Conservation (phyloP, 2,113 vertebrate genomes). For the Balaenoptera acutorostrata region DNA sequence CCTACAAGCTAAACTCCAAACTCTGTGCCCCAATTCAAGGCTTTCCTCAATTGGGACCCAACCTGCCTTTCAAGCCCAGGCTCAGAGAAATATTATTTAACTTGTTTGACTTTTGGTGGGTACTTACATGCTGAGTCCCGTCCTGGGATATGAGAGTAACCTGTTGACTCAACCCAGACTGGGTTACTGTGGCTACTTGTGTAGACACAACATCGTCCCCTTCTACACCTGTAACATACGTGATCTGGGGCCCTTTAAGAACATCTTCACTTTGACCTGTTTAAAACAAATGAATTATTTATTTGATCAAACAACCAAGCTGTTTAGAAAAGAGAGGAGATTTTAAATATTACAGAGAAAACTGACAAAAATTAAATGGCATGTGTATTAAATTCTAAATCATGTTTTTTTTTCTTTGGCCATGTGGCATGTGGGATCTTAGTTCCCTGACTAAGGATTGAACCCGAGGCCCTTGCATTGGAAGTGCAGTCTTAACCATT, state of each 20-base stretch:
- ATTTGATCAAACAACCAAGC: background rate
- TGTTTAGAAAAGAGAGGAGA: conserved; percentile 31
- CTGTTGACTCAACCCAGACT: conserved; percentile 91
- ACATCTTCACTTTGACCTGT: conserved; percentile 92
- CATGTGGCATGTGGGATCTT: no score
- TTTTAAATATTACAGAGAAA: conserved; percentile 29
- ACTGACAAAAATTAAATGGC: background rate
- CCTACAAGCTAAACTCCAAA: background rate
- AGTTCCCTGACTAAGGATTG: no score
- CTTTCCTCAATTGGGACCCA: background rate
- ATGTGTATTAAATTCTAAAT: background rate
- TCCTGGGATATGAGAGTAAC: conserved; percentile 97
- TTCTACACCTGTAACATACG: conserved; percentile 89
- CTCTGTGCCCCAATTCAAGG: background rate
- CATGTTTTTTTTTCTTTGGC: background rate
- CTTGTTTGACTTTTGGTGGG: background rate
- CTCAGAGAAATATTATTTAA: conserved; percentile 1
- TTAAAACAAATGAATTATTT: conserved; percentile 60
- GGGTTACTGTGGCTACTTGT: conserved; percentile 87
- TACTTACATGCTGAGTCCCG: conserved; percentile 94
- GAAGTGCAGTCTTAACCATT: no score
- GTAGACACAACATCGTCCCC: conserved; percentile 92
- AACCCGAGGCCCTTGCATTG: no score
- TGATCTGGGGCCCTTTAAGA: conserved; percentile 86
- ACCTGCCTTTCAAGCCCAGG: background rate